Evolutionary conservation across 1,140 invertebrate genomes (phyloP), one percentile per base, ranked within the genome.

Genomic region (Bombus balteatus): DNA sequence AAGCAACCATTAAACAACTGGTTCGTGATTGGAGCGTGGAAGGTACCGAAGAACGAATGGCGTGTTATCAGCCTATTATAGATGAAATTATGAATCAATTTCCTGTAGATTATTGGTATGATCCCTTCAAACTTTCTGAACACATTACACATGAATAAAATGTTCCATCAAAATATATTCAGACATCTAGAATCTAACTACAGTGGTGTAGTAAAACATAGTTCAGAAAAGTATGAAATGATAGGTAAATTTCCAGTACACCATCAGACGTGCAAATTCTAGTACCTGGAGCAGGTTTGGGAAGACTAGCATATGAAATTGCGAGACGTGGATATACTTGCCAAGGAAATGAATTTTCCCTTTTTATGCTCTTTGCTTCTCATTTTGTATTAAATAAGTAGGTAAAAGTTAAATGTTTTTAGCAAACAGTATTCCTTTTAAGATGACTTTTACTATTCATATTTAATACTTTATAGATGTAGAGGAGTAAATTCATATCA

Each of bases 311-410:
- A 0, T 99, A 97, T 95, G 99, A 99, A 95, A 97, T 99, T 25
- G 98, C 99, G 0, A 96, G 96, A 86, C 95, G 97, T 66, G 99
- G 99, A 10, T 99, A 98, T 94, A 96, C 96, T 13, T 99, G 98
- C 92, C 98, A 99, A 95, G 99, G 99, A 87, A 99, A 99, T 94
- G 99, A 99, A 95, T 99, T 99, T 95, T 99, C 98, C 65, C 96
- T 99, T 4, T 99, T 99, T 93, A 99, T 99, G 99, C 95, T 99
- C 3, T 98, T 99, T 91, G 98, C 98, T 2, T 99, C 99, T 39
- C 98, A 99, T 95, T 99, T 99, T 95, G 97, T 99, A 73, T 95
- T 99, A 28, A 99, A 99, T 95, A 97, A 97, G 96, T 99, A 92
- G 92, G 90, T 88, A 78, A 81, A 18, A 53, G 10, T 83, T 39